Percentiles rank a stretch among this genome's conserved stretches.
Evolutionary conservation across 2,888 invertebrate species (phyloP).

Genomic region (Polia nebulosa): DNA sequence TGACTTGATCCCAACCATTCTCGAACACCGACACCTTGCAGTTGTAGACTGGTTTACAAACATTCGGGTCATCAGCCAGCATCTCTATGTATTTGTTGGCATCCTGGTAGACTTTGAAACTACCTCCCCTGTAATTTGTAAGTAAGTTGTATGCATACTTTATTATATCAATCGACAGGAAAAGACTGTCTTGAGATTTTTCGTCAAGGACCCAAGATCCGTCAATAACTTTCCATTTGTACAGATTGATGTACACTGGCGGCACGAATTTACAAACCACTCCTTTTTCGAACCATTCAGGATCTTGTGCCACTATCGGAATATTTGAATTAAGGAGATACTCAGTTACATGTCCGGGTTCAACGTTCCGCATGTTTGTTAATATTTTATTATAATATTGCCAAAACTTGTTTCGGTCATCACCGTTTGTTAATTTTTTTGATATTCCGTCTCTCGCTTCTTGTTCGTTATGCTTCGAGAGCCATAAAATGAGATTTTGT

Average conservation of each 20-base stretch:
- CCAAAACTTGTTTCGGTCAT: slow-evolving; percentile 31
- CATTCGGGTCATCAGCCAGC: not conserved
- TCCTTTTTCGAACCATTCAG: slow-evolving; percentile 61
- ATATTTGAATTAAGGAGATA: slow-evolving; percentile 33
- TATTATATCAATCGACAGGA: slow-evolving; percentile 70
- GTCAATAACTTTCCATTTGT: slow-evolving; percentile 31
- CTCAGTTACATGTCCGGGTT: slow-evolving; percentile 5
- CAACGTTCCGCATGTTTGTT: slow-evolving; percentile 17
- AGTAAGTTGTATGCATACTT: slow-evolving; percentile 74
- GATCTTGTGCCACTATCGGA: slow-evolving; percentile 16
- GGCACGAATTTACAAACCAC: slow-evolving; percentile 46
- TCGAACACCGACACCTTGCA: slow-evolving; percentile 68
- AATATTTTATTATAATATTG: slow-evolving; percentile 17
- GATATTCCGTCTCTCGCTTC: slow-evolving; percentile 14
- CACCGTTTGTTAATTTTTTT: slow-evolving; percentile 10
- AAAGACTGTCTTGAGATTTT: slow-evolving; percentile 24
- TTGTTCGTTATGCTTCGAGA: slow-evolving; percentile 26
- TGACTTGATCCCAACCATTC: slow-evolving; percentile 71
- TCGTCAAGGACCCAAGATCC: slow-evolving; percentile 26
- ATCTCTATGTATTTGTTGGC: slow-evolving; percentile 12
- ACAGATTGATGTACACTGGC: slow-evolving; percentile 52
- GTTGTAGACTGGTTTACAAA: slow-evolving; percentile 64
- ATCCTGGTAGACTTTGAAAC: slow-evolving; percentile 43
- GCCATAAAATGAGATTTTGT: slow-evolving; percentile 29
- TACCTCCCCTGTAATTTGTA: slow-evolving; percentile 59